Evolutionary conservation across 2,113 vertebrate genomes (phyloP).

Genomic region (Pangasianodon hypophthalmus): DNA sequence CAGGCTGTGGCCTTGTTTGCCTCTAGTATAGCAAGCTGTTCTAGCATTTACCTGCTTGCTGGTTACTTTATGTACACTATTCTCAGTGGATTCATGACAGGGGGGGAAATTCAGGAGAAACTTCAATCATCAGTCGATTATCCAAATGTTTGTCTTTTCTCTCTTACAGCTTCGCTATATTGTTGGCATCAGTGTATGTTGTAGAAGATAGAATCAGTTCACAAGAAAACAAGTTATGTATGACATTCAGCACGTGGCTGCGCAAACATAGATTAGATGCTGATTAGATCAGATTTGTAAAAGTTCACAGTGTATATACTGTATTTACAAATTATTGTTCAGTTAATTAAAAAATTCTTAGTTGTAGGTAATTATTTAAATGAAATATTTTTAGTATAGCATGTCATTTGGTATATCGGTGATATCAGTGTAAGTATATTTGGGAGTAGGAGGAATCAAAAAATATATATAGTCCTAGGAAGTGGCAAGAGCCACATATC

Average conservation of each 20-base stretch:
- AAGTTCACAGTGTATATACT: not conserved
- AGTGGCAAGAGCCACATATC: not conserved
- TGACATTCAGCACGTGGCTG: not conserved
- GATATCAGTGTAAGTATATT: not conserved
- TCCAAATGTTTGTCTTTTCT: not conserved
- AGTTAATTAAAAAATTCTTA: not conserved
- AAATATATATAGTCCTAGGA: not conserved
- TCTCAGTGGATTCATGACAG: not conserved
- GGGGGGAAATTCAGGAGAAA: not conserved
- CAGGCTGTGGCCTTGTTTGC: conserved; percentile 18
- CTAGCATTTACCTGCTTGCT: not conserved
- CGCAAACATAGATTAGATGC: not conserved
- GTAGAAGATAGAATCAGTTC: not conserved
- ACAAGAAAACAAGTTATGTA: not conserved
- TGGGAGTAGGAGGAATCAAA: not conserved
- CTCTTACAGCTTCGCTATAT: not conserved
- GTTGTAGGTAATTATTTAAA: not conserved
- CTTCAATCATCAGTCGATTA: not conserved
- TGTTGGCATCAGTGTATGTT: not conserved
- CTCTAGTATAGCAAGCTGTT: not conserved
- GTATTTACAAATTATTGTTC: not conserved
- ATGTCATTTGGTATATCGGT: not conserved
- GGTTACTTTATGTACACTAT: not conserved
- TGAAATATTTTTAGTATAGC: not conserved
- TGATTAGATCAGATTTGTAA: not conserved